Evolutionary conservation across 2,888 invertebrate species (phyloP).

Genomic region (Thalpophila matura): DNA sequence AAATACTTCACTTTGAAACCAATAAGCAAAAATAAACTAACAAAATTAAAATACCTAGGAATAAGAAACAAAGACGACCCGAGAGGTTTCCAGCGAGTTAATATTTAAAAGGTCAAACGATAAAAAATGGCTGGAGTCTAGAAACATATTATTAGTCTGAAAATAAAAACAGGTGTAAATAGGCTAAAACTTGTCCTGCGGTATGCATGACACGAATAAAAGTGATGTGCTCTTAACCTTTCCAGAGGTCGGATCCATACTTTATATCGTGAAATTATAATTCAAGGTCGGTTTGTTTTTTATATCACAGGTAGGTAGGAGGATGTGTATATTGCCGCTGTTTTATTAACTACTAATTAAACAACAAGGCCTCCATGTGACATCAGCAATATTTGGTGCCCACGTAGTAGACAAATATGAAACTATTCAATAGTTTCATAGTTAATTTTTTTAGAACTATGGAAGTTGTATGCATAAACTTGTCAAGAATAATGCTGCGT

Average conservation of each 20-base stretch:
- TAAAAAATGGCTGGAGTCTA: conserved; percentile 60
- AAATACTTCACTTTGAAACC: no score
- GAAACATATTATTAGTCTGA: conserved; percentile 60
- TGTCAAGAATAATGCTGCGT: not conserved
- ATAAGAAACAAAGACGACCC: conserved; percentile 45
- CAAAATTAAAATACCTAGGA: conserved; percentile 30
- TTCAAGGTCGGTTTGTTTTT: conserved; percentile 82
- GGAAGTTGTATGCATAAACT: conserved; percentile 2
- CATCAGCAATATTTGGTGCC: conserved; percentile 22
- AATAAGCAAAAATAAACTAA: conserved; percentile 13
- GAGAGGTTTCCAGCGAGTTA: conserved; percentile 50
- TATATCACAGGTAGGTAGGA: conserved; percentile 59
- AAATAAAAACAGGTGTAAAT: conserved; percentile 65
- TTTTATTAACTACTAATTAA: conserved; percentile 74
- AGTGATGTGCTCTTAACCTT: conserved; percentile 88
- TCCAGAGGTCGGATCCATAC: conserved; percentile 81
- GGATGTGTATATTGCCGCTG: conserved; percentile 61
- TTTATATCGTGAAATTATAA: conserved; percentile 85
- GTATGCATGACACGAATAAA: conserved; percentile 81
- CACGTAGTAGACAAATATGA: conserved; percentile 22
- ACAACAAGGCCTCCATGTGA: conserved; percentile 58
- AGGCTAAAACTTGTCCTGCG: conserved; percentile 74
- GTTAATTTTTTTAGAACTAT: conserved; percentile 3
- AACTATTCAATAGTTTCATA: conserved; percentile 11
- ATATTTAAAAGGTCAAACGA: conserved; percentile 67